Conservation (phyloP, 2,888 invertebrate genomes). For the Elysia crispata region DNA sequence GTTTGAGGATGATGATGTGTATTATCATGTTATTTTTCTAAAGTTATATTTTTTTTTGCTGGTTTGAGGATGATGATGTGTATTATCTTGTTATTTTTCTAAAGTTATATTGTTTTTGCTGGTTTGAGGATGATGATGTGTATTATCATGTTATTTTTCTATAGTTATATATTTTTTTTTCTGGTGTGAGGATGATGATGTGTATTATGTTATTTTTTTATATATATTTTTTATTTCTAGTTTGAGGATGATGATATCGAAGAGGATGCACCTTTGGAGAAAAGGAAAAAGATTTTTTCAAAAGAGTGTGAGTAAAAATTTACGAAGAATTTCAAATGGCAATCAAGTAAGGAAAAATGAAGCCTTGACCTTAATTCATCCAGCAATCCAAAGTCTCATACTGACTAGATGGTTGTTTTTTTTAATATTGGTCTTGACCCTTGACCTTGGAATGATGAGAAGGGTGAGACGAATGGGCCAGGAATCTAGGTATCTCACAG, state of each 20-base stretch:
- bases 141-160: no score
- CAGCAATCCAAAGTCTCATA: not conserved
- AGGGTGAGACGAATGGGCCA: no score
- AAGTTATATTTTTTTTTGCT: conserved; percentile 50
- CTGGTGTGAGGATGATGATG: no score
- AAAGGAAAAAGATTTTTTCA: conserved; percentile 72
- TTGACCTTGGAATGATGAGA: no score
- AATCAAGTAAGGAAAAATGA: not conserved
- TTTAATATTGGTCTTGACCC: no score
- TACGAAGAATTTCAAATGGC: not conserved
- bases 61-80: no score
- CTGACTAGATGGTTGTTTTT: not conserved
- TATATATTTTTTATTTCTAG: conserved; percentile 59
- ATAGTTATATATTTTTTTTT: no score
- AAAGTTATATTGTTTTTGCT: no score
- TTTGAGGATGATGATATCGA: conserved; percentile 72
- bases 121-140: no score
- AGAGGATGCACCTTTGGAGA: conserved; percentile 70
- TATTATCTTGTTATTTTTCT: no score
- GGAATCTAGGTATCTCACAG: no score
- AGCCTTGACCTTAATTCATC: not conserved
- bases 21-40: not conserved
- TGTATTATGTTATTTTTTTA: not conserved
- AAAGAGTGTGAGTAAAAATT: conserved; percentile 72
- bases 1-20: no score